Base-by-base conservation (phyloP, 2,113 vertebrate genomes). In the Puma concolor region DNA sequence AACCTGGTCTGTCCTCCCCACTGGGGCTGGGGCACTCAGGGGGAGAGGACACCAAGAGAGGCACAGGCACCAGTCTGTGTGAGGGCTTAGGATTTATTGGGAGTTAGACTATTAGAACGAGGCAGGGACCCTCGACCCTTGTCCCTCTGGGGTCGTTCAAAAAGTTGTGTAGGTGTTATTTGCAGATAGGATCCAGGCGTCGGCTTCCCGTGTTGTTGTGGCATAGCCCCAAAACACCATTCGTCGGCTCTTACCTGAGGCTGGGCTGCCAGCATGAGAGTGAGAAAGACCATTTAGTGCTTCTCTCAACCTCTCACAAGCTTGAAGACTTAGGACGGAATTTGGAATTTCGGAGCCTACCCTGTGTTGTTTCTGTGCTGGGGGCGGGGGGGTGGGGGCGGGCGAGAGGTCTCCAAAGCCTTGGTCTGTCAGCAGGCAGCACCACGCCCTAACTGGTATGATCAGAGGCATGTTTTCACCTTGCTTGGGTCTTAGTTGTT, bases 111-210 rank as follows among this genome's bases (percentile, higher is more conserved):
- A 31, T 84, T 81, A 79, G 92, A 76, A 57, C 0, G 38, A 69
- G 74, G 38, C 11, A 14, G 41, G 63, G 69, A 74, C 12, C 3
- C 36, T 17, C 54, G 50, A 23, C 19, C 38, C 60, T 92, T 41
- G 14, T 87, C 83, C 57, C 33, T 48, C 52, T 44, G 31, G 27
- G 14, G 31, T 12, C 80, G n/a, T 41, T 88, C 21, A 69, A 5
- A 83, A 91, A 86, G 60, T 77, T 50, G 25, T 74, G 48, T 29
- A 27, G 33, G 52, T 88, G 38, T 29, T 64, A 31, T 79, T 94
- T 69, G 41, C n/a, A 74, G 64, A 11, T 8, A 27, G 52, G 83
- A 69, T 11, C 74, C 25, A 7, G 54, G n/a, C 1, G 54, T 67
- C 63, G 10, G 14, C 9, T 54, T 77, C 41, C 69, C 31, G 21